Percentiles rank a stretch among this genome's conserved stretches.
phyloP scores from a whole-genome alignment of 2,113 vertebrate species.

The Xiphophorus hellerii region DNA sequence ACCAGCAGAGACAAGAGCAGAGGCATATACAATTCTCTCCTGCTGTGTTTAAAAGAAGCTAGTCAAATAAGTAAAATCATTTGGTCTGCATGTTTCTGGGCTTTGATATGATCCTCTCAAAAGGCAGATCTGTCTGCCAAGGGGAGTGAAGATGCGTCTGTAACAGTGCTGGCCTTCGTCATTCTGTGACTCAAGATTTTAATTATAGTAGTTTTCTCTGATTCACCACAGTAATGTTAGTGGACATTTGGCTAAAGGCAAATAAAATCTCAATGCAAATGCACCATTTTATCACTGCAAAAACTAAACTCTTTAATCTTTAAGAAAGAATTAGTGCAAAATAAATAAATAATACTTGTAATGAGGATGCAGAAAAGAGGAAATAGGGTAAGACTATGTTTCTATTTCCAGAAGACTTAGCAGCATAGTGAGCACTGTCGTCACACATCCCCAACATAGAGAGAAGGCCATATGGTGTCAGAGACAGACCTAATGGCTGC shows the following conservation, averaged over 20 bases:
- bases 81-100: constrained; percentile 1
- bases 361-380: background rate
- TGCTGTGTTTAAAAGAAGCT: constrained; percentile 21
- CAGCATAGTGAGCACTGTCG: constrained; percentile 30
- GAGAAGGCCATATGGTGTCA: constrained; percentile 71
- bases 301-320: background rate
- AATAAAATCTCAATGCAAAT: background rate
- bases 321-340: background rate
- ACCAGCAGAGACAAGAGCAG: background rate
- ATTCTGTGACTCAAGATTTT: constrained; percentile 20
- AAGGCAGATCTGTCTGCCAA: constrained; percentile 6
- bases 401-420: constrained; percentile 59
- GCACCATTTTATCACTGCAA: background rate
- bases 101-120: constrained; percentile 6
- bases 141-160: background rate
- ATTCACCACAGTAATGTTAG: background rate
- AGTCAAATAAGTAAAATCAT: constrained; percentile 11
- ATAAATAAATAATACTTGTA: background rate
- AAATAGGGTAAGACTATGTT: constrained; percentile 38
- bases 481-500: constrained; percentile 42
- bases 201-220: constrained; percentile 12
- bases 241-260: background rate
- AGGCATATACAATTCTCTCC: background rate
- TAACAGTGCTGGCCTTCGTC: background rate
- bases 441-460: constrained; percentile 53